phyloP scores from a whole-genome alignment of 1,140 invertebrate species.

The Brachionus asplanchnoidis region DNA sequence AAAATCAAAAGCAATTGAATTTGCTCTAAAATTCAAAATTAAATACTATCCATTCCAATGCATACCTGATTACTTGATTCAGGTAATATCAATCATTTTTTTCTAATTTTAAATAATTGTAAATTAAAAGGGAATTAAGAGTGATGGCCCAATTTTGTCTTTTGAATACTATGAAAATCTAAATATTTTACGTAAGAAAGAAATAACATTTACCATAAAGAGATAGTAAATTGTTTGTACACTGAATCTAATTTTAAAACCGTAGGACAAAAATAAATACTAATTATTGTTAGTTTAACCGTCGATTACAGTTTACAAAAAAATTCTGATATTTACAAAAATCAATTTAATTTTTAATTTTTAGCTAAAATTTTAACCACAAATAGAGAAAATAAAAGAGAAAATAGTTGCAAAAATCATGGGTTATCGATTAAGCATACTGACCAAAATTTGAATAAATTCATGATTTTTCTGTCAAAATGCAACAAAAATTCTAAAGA shows the following conservation, averaged over 20 bases:
- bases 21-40: not conserved
- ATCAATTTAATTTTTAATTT: not conserved
- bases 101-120: not conserved
- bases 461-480: not conserved
- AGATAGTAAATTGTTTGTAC: too few species aligned
- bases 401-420: not conserved
- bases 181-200: not conserved
- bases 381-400: not conserved
- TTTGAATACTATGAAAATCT: not conserved
- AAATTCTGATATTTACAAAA: too few species aligned
- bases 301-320: too few species aligned
- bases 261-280: too few species aligned
- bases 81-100: not conserved
- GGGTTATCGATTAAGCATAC: not conserved
- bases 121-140: not conserved
- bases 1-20: not conserved
- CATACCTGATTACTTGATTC: constrained; percentile 7
- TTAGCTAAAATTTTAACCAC: not conserved
- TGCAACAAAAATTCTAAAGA: not conserved
- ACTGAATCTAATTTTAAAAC: too few species aligned
- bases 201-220: not conserved
- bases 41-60: not conserved
- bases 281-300: too few species aligned
- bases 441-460: not conserved
- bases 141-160: not conserved